Evolutionary conservation across 2,113 vertebrate species (phyloP).

Genomic region (Ursus arctos): DNA sequence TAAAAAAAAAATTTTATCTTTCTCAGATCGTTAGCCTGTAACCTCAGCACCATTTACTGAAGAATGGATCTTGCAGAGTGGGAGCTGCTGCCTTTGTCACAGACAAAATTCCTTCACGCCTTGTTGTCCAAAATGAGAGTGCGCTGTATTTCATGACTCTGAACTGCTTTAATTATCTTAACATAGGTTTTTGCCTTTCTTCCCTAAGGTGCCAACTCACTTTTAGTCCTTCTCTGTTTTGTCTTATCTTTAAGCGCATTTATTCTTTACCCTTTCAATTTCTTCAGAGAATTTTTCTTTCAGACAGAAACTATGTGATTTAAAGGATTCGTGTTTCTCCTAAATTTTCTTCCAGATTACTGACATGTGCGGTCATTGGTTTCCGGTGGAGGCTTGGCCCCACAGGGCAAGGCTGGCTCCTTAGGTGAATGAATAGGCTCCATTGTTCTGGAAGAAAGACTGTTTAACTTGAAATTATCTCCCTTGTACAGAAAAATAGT

Average conservation of each 20-base stretch:
- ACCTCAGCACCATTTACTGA: background rate
- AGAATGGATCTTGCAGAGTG: background rate
- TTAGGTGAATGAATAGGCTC: background rate
- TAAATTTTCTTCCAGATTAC: background rate
- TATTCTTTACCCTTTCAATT: background rate
- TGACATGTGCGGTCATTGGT: background rate
- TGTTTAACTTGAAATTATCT: background rate
- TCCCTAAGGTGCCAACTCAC: background rate
- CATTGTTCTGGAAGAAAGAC: background rate
- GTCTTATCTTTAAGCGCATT: background rate
- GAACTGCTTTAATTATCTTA: background rate
- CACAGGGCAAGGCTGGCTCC: background rate
- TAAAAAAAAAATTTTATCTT: background rate
- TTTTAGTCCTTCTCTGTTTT: background rate
- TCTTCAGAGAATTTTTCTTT: constrained; percentile 31
- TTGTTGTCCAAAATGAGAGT: background rate
- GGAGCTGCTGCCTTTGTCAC: background rate
- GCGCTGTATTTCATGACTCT: background rate
- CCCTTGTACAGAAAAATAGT: background rate
- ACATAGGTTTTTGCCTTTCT: background rate
- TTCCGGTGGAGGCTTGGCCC: background rate
- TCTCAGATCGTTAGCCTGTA: background rate
- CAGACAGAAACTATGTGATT: background rate
- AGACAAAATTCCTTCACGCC: background rate
- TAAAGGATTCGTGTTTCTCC: background rate